Evolutionary conservation across 2,113 vertebrate genomes (phyloP).

Genomic region (Phrynosoma blainvillii): DNA sequence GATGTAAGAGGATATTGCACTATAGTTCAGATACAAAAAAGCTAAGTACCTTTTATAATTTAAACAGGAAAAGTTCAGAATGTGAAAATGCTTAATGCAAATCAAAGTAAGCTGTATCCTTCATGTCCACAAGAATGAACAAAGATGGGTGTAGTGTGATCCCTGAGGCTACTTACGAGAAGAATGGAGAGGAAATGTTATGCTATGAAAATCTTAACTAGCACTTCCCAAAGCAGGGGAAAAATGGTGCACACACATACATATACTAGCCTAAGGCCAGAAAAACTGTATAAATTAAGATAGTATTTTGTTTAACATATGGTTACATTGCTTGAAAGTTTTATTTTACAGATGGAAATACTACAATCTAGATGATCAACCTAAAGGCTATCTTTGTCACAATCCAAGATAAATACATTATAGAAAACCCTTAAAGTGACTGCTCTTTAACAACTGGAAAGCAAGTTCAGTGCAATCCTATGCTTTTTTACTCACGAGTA

Average conservation of each 20-base stretch:
- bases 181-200: neutral
- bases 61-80: neutral
- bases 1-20: too few relatives aligned
- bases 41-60: neutral
- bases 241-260: neutral
- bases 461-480: neutral
- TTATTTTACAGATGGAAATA: neutral
- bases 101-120: neutral
- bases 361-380: neutral
- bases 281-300: constrained; percentile 4
- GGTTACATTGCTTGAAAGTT: neutral
- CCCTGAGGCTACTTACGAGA: neutral
- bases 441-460: neutral
- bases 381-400: neutral
- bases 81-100: neutral
- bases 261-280: constrained; percentile 1
- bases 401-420: neutral
- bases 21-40: neutral
- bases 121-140: neutral
- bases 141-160: neutral
- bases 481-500: neutral
- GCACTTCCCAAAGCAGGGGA: neutral
- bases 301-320: constrained; percentile 1
- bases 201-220: constrained; percentile 5
- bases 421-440: neutral